Base-by-base conservation (phyloP, 2,113 vertebrate species). In the Hyla sarda region DNA sequence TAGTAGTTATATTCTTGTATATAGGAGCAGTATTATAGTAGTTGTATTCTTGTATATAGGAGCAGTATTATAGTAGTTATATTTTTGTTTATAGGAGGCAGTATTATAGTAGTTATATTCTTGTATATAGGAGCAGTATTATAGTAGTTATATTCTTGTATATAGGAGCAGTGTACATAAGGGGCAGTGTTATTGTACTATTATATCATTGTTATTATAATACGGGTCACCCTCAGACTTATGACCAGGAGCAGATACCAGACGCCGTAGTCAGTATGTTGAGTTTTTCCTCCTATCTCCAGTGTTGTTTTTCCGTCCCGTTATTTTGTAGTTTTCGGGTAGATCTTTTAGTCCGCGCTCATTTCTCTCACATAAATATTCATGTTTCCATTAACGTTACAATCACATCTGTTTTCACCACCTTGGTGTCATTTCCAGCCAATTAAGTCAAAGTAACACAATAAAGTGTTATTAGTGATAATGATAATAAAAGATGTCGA, bases 401-500 rank as follows among this genome's bases (percentile, higher is more conserved):
- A 95, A 91, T 92, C 95, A 94, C 95, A 95, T 94, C 95, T 96
- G 95, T 94, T 95, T 78, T 94, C 95, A 14, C 94, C 93, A 91
- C 93, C 89, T 6, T 92, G 93, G 69, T 54, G 82, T 92, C 94
- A 93, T 93, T 95, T 93, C 93, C 94, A 94, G 62, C 19, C 75
- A 71, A 95, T 96, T 95, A 95, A 92, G 91, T 94, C 90, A 93
- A 94, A 94, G 93, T 95, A 95, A 96, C 92, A 93, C 93, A 94
- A 95, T 96, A 94, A 95, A 92, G 91, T 88, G 88, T 92, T 94
- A 95, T 95, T 95, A 94, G 90, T 91, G 92, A 92, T 94, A 94
- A 95, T 95, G 93, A 94, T 93, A 95, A 93, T 94, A 92, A 93
- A 95, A 92, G 93, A 89, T 82, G 84, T 93, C 91, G 91, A 90